Conservation (phyloP, 2,113 vertebrate species). For the Cyrtonyx montezumae region DNA sequence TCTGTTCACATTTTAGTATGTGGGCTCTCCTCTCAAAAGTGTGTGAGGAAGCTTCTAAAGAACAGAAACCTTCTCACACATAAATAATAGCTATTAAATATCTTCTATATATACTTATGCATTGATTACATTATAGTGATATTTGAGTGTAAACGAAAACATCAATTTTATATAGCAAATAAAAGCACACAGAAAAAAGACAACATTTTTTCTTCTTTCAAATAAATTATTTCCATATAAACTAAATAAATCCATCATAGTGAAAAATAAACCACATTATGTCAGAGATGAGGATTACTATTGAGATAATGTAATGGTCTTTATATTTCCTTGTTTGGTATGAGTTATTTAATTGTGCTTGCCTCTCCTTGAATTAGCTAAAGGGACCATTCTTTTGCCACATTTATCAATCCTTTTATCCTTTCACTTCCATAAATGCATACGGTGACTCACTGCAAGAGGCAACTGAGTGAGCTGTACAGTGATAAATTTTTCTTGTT, state of each 20-base stretch:
- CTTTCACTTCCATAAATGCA: constrained; percentile 77
- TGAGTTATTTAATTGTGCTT: constrained; percentile 80
- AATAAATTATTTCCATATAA: not conserved
- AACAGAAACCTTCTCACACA: not conserved
- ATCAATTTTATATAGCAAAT: constrained; percentile 10
- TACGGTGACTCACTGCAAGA: constrained; percentile 80
- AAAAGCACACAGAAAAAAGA: not conserved
- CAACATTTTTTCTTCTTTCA: not conserved
- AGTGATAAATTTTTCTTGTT: constrained; percentile 99
- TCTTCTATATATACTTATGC: not conserved
- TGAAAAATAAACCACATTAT: constrained; percentile 35
- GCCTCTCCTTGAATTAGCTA: constrained; percentile 78
- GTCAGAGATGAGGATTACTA: constrained; percentile 22
- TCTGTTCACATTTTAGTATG: not conserved
- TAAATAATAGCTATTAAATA: not conserved
- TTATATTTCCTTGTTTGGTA: constrained; percentile 69
- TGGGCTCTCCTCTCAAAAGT: not conserved
- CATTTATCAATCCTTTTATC: constrained; percentile 89
- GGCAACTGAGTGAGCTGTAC: constrained; percentile 91
- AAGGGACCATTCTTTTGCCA: constrained; percentile 84
- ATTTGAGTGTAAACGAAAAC: constrained; percentile 2
- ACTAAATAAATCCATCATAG: constrained; percentile 12
- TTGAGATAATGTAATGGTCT: constrained; percentile 34
- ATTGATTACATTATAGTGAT: not conserved
- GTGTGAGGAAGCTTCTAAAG: not conserved